phyloP scores from a whole-genome alignment of 2,113 vertebrate genomes.

The Acanthisitta chloris region DNA sequence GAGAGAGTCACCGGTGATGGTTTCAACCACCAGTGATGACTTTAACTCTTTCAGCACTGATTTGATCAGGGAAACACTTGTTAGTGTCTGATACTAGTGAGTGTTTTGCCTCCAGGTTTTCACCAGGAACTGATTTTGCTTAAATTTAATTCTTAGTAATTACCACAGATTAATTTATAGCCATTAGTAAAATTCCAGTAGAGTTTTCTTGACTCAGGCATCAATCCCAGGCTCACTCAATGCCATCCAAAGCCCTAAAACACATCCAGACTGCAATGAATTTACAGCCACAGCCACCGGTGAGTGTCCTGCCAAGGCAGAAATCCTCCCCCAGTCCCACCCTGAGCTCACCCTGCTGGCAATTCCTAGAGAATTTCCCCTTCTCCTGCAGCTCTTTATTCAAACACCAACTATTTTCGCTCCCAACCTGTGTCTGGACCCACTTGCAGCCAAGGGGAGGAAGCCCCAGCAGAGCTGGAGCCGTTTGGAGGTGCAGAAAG shows the following conservation, averaged over 20 bases:
- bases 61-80: accelerated
- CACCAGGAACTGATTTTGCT: no score
- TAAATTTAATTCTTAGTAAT: no score
- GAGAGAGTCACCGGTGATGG: no score
- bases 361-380: neutral
- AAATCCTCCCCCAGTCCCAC: neutral
- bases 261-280: neutral
- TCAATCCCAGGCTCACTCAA: accelerated
- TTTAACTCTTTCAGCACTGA: neutral
- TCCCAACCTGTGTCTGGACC: neutral
- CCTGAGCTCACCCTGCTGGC: neutral
- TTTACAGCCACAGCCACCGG: accelerated
- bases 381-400: neutral
- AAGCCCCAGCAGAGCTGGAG: accelerated
- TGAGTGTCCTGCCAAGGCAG: neutral
- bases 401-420: neutral
- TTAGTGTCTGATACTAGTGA: no score
- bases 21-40: accelerated
- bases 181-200: no score
- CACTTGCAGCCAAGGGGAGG: neutral
- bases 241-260: neutral
- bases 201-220: neutral
- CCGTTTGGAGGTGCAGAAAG: neutral
- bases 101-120: neutral
- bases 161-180: no score